These are phyloP conservation scores for Myiagra hebetior DNA, from an alignment of 2,113 vertebrate genomes.

Conservation along the genomic window DNA sequence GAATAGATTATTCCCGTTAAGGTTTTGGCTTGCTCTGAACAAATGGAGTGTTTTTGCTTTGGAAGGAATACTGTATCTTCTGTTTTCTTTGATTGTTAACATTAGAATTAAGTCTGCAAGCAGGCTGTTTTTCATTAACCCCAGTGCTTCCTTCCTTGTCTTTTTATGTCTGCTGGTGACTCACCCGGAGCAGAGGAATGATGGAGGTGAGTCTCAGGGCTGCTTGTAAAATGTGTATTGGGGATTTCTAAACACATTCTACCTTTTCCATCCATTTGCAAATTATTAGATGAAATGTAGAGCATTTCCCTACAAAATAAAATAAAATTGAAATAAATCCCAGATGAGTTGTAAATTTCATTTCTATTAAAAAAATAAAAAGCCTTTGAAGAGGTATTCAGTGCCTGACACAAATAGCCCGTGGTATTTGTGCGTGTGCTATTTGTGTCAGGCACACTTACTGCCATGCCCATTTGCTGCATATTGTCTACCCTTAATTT, in stretches of 20 bases:
- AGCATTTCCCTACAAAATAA: background rate
- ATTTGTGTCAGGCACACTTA: background rate
- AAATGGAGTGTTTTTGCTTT: background rate
- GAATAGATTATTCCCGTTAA: background rate
- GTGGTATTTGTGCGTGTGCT: background rate
- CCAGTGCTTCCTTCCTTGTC: background rate
- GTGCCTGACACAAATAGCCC: background rate
- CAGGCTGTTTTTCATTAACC: background rate
- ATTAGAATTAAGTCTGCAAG: background rate
- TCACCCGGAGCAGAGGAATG: background rate
- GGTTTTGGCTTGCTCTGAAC: background rate
- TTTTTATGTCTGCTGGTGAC: background rate
- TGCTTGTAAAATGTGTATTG: background rate
- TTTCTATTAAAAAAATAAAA: background rate
- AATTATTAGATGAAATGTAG: background rate
- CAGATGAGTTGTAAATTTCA: background rate
- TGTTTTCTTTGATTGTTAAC: conserved; percentile 9
- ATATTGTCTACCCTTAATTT: background rate
- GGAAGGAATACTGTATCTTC: background rate
- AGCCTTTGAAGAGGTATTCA: background rate
- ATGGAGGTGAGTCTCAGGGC: background rate
- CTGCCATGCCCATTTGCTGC: background rate
- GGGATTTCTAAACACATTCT: background rate
- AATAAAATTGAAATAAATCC: background rate
- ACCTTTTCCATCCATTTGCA: background rate